Evolutionary conservation across 1,140 invertebrate species (phyloP).

Genomic region (Drosophila sturtevanti): DNA sequence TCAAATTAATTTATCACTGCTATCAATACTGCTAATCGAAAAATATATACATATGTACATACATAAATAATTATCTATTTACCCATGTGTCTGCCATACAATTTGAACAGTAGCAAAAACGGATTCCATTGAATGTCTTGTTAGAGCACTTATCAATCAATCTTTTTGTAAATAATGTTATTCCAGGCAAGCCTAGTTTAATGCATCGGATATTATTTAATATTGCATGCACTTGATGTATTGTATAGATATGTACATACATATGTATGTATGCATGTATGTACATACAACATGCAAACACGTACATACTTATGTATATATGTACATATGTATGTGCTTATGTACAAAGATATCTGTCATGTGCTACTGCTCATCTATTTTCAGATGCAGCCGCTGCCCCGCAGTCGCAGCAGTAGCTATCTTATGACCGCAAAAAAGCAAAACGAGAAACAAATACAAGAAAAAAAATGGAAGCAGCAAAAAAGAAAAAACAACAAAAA

Average conservation of each 20-base stretch:
- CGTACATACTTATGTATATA: neutral
- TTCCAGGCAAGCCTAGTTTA: neutral
- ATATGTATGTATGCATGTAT: neutral
- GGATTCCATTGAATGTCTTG: slow-evolving; percentile 37
- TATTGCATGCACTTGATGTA: neutral
- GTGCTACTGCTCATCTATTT: slow-evolving; percentile 59
- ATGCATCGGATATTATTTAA: neutral
- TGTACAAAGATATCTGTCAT: slow-evolving; percentile 27
- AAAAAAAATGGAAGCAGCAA: slow-evolving; percentile 18
- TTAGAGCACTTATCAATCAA: slow-evolving; percentile 33
- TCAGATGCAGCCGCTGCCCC: slow-evolving; percentile 52
- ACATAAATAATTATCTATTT: neutral
- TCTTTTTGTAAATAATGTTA: slow-evolving; percentile 7
- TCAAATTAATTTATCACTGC: too few relatives aligned
- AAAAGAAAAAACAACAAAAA: slow-evolving; percentile 29
- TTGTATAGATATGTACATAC: neutral
- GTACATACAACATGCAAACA: neutral
- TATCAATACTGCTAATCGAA: too few relatives aligned
- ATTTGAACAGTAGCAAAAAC: too few relatives aligned
- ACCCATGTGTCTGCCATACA: too few relatives aligned
- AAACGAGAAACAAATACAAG: slow-evolving; percentile 48
- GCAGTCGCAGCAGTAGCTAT: slow-evolving; percentile 1
- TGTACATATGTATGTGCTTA: neutral
- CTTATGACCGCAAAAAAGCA: slow-evolving; percentile 49
- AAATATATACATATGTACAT: neutral